Conservation (phyloP, 2,888 invertebrate species). For the Hyposoter didymator region DNA sequence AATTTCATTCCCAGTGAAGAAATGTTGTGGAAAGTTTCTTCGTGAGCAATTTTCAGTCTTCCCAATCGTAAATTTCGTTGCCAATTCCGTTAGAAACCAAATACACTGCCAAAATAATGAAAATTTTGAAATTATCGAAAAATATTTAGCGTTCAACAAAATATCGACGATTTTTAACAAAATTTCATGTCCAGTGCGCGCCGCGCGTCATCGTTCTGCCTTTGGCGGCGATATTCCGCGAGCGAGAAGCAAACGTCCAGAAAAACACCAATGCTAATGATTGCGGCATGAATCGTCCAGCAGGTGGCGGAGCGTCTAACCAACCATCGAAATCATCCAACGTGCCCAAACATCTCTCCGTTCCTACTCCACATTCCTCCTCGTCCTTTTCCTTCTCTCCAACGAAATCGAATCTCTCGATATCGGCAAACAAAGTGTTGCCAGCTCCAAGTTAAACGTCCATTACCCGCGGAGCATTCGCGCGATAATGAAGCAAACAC, state of each 20-base stretch:
- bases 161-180: no score
- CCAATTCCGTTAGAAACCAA: no score
- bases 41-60: no score
- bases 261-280: not conserved
- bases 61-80: no score
- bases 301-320: not conserved
- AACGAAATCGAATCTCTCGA: slow-evolving; percentile 3
- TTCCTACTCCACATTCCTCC: not conserved
- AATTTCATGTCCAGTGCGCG: no score
- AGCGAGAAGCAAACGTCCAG: not conserved
- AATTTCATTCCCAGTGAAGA: no score
- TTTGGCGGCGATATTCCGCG: not conserved
- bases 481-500: slow-evolving; percentile 26
- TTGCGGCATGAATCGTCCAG: not conserved
- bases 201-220: not conserved
- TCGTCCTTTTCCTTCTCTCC: not conserved
- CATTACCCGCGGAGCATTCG: not conserved
- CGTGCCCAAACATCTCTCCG: not conserved
- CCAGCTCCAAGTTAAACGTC: not conserved
- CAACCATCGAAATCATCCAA: not conserved
- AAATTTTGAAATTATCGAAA: no score
- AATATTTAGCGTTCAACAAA: no score
- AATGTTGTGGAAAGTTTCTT: no score
- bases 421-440: no score
- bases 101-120: no score